Base-by-base conservation (phyloP, 2,888 invertebrate species). In the Scaptomyza tumidula region DNA sequence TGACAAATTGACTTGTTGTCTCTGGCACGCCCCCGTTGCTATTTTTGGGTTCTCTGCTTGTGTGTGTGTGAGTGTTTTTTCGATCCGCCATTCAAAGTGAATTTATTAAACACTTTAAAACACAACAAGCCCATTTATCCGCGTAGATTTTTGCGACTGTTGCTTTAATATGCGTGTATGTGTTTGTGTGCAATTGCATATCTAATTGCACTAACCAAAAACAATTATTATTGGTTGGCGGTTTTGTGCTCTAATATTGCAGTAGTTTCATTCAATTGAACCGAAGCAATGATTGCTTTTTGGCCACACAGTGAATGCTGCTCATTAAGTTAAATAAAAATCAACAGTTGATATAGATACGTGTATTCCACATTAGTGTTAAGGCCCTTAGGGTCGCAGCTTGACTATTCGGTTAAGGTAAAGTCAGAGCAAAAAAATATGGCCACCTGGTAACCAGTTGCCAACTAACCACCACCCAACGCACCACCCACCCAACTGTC, bases 1-100 rank as follows among this genome's bases (percentile, higher is more conserved):
- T 78, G 81, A 81, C 78, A 78, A 78, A 78, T 78, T 81, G 82
- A 81, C 82, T 78, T 78, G 81, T 81, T 78, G 78, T 67, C 75
- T 45, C 29, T 54, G 55, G 33, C 78, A 45, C 61, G 64, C 70
- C 70, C 58, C 57, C 64, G 58, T 49, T 71, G 78, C 74, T 70
- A 65, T 72, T 69, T 77, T 73, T 48, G 77, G 62, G 60, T 50
- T 13, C 31, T 9, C 16, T 44, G 19, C n/a, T 37, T 39, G 14
- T 37, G 10, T 39, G 14, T 39, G 14, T 39, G 14, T 39, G 39
- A 3, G 16, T 10, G 41, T 10, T 16, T 16, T 41, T 41, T 41
- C 24, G 31, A 13, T 37, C 11, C 24, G 33, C 39, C 3, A 33
- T 35, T 49, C 49, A 71, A 81, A 79, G 75, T 78, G 81, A 80